Evolutionary conservation across 1,140 invertebrate genomes (phyloP).

Genomic region (Samia ricini): DNA sequence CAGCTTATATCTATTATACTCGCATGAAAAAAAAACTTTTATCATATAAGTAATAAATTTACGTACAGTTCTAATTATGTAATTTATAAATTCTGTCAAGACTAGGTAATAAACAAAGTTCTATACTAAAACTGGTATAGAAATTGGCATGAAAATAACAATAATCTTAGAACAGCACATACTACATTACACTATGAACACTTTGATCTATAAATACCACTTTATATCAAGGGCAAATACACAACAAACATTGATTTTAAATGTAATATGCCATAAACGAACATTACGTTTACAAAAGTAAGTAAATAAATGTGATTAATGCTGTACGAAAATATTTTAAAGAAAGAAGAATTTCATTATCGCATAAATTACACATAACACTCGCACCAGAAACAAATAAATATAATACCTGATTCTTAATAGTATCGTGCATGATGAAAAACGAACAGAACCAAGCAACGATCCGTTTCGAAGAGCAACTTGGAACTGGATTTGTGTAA

Average conservation of each 20-base stretch:
- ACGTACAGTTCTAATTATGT: too few relatives aligned
- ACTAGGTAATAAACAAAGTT: too few relatives aligned
- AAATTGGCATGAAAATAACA: neutral
- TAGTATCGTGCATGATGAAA: conserved; percentile 41
- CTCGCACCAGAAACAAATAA: neutral
- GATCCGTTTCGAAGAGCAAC: conserved; percentile 23
- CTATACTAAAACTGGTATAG: neutral
- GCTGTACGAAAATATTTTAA: too few relatives aligned
- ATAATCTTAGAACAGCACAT: neutral
- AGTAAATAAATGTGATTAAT: neutral
- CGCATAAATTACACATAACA: neutral
- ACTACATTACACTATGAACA: neutral
- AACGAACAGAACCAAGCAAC: conserved; percentile 13
- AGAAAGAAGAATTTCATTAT: too few relatives aligned
- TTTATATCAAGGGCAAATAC: too few relatives aligned
- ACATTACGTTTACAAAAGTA: too few relatives aligned
- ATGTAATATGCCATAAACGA: neutral
- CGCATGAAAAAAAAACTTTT: too few relatives aligned
- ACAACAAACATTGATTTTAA: neutral
- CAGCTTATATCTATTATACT: too few relatives aligned
- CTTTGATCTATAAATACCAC: neutral
- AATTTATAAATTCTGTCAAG: too few relatives aligned
- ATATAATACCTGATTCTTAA: conserved; percentile 44
- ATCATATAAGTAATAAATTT: too few relatives aligned
- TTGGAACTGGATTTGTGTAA: conserved; percentile 26